Percentiles rank a stretch among this genome's conserved stretches.
These are phyloP conservation scores for Metopia argyrocephala DNA, from an alignment of 2,888 invertebrate species.

Conservation along the genomic window DNA sequence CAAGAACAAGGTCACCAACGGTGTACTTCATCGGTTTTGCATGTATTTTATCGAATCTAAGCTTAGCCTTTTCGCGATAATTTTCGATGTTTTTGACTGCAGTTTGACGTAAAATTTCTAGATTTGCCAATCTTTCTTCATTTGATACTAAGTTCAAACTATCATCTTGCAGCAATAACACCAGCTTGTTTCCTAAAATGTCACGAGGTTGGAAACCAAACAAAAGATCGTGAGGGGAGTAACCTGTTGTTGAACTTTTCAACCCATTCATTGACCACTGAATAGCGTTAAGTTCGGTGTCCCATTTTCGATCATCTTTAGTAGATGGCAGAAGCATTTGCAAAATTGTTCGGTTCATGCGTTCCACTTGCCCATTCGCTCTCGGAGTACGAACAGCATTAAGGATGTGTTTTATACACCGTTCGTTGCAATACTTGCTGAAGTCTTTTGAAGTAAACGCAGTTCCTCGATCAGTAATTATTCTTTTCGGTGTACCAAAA, in stretches of 20 bases:
- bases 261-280: conserved; percentile 27
- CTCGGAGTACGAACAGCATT: conserved; percentile 65
- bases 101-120: too few relatives aligned
- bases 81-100: too few relatives aligned
- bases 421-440: conserved; percentile 53
- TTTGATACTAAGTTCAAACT: too few relatives aligned
- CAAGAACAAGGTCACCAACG: too few relatives aligned
- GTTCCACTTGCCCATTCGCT: conserved; percentile 57
- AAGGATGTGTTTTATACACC: conserved; percentile 65
- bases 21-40: too few relatives aligned
- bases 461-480: conserved; percentile 66
- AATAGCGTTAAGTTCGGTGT: conserved; percentile 23
- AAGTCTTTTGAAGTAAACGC: conserved; percentile 66
- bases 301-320: conserved; percentile 33
- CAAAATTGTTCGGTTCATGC: conserved; percentile 36
- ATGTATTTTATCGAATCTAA: too few relatives aligned
- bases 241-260: conserved; percentile 11
- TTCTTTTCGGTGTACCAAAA: conserved; percentile 65
- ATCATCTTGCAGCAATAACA: too few relatives aligned
- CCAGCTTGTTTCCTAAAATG: too few relatives aligned
- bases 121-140: too few relatives aligned
- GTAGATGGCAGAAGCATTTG: conserved; percentile 22
- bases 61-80: too few relatives aligned
- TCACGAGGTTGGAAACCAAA: conserved; percentile 22
- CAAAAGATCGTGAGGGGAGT: conserved; percentile 19